Base-by-base conservation (phyloP, 2,113 vertebrate species). In the Lamprologus speciosus region DNA sequence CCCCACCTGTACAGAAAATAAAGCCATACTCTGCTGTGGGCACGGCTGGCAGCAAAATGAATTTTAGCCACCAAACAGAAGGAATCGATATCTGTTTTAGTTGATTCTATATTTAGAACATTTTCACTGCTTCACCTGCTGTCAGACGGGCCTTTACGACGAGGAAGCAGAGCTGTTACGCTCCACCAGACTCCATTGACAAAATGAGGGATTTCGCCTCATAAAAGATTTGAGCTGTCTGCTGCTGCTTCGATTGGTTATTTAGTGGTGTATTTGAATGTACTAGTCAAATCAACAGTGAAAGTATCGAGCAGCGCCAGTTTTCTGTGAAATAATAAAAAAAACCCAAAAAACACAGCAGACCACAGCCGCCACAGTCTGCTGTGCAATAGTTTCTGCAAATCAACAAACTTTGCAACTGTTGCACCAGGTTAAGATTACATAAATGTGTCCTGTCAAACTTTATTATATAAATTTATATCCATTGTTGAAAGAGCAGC, bases 281-380 rank as follows among this genome's bases (percentile, higher is more conserved):
- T 70, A 42, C 5, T 42, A 14, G 65, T 70, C 37, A 23, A 70
- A 42, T 70, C n/a, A 70, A 70, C 37, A 70, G n/a, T 40, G 19
- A 40, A 68, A 21, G 4, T 68, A 68, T 14, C 2, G 7, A 68
- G 63, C 63, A 68, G 63, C 7, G 3, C 11, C 35, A 21, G 19
- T 21, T 40, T 9, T 14, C n/a, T 68, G 35, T 68, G 63, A 40
- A 68, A 40, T 68, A 5, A 21, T n/a, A 1, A 37, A 33, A 19
- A 40, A 9, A 1, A 0, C 0, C 5, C 1, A 9, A 58, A 21
- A 23, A 16, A 45, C n/a, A 42, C n/a, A 21, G 65, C 35, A 23
- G 12, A 26, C n/a, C 28, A 5, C 28, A 28, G 13, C 55, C 3
- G 0, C 5, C 57, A 60, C 57, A 13, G 53, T 23, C 21, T 55